phyloP scores from a whole-genome alignment of 2,888 invertebrate genomes.

The Drosophila birchii region DNA sequence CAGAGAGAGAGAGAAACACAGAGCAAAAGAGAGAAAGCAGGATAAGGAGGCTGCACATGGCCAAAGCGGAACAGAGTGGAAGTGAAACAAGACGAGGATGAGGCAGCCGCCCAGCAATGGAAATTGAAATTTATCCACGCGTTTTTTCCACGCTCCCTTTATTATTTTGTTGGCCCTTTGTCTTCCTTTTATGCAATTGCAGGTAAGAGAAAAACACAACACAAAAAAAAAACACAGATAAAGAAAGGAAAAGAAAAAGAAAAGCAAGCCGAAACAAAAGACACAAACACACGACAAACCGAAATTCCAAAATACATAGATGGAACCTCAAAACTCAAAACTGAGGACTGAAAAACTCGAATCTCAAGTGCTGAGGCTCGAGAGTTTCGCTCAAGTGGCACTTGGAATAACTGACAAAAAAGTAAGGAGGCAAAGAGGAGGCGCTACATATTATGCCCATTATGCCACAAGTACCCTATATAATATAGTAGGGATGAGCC shows the following conservation, averaged over 20 bases:
- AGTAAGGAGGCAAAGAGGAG: conserved; percentile 7
- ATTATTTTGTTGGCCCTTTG: conserved; percentile 14
- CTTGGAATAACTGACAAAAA: conserved; percentile 21
- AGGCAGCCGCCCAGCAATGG: conserved; percentile 32
- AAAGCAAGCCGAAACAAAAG: conserved; percentile 24
- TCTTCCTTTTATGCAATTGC: conserved; percentile 34
- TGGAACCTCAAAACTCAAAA: conserved; percentile 27
- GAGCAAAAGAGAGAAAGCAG: conserved; percentile 1
- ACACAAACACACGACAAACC: conserved; percentile 7
- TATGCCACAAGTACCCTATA: conserved; percentile 15
- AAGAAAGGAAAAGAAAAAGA: conserved; percentile 14
- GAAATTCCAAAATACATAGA: conserved; percentile 31
- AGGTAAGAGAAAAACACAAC: conserved; percentile 19
- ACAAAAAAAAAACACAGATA: conserved; percentile 8
- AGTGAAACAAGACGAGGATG: conserved; percentile 15
- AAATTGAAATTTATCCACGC: conserved; percentile 59
- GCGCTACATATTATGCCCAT: conserved; percentile 28
- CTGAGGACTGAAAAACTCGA: conserved; percentile 14
- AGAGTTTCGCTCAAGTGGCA: conserved; percentile 29
- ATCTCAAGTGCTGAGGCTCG: conserved; percentile 29
- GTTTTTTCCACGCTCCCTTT: conserved; percentile 29
- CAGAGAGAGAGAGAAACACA: neutral
- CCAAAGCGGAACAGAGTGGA: conserved; percentile 7
- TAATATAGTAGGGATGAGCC: neutral
- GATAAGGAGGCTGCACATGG: conserved; percentile 15